Evolutionary conservation across 23 tunicate genomes (phyloP).

Genomic region (Ciona savignyi): DNA sequence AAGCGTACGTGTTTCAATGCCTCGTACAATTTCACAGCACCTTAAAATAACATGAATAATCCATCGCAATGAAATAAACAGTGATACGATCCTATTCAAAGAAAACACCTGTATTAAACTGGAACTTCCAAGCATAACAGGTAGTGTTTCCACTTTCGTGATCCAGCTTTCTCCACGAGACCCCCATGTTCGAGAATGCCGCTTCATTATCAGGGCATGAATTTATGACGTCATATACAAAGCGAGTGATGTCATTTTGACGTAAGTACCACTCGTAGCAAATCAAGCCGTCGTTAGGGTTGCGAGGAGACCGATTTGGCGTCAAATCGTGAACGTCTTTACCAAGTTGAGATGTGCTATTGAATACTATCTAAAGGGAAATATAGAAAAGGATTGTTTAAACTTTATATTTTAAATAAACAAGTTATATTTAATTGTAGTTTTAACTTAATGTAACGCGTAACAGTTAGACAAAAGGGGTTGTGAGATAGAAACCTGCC

Average conservation of each 20-base stretch:
- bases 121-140: slow-evolving; percentile 45
- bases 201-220: slow-evolving; percentile 27
- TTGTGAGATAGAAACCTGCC: no score
- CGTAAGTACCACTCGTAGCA: slow-evolving; percentile 51
- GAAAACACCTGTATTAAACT: slow-evolving; percentile 17
- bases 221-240: background rate
- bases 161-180: slow-evolving; percentile 4
- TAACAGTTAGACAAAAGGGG: no score
- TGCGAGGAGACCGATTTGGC: background rate
- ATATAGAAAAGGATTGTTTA: no score
- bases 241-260: background rate
- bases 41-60: no score
- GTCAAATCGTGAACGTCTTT: slow-evolving; percentile 27
- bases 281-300: background rate
- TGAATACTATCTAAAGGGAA: slow-evolving; percentile 22
- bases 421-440: no score
- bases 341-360: slow-evolving; percentile 28
- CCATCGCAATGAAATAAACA: no score
- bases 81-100: no score
- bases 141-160: background rate
- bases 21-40: no score
- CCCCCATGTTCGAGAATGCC: background rate
- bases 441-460: no score
- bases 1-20: no score
- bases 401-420: no score